Evolutionary conservation across 2,888 invertebrate species (phyloP).

Genomic region (Rhimphoctona megacephalus): DNA sequence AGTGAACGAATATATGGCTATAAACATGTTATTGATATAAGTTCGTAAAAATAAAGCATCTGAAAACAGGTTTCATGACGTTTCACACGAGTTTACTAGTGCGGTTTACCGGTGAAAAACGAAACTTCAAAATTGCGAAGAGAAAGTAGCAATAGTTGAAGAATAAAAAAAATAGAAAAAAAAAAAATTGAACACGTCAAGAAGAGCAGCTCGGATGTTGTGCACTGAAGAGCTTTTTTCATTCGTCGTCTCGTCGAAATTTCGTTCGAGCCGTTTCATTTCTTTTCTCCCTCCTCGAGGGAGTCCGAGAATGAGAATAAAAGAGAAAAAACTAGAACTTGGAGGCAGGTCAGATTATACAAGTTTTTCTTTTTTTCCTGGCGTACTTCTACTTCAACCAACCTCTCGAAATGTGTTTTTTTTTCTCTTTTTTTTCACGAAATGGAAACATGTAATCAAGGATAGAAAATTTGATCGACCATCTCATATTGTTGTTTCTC

Average conservation of each 20-base stretch:
- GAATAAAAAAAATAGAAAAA: too few relatives aligned
- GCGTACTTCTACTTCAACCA: conserved; percentile 5
- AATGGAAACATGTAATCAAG: conserved; percentile 2
- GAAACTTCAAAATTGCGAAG: conserved; percentile 2
- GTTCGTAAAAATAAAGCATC: not conserved
- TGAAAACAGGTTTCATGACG: not conserved
- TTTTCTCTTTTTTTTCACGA: not conserved
- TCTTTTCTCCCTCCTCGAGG: not conserved
- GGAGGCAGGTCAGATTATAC: conserved; percentile 1
- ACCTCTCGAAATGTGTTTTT: conserved; percentile 1
- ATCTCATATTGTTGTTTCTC: not conserved
- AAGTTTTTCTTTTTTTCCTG: conserved; percentile 25
- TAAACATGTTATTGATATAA: not conserved
- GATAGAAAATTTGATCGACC: not conserved
- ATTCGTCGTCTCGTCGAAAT: conserved; percentile 26
- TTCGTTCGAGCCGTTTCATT: conserved; percentile 21
- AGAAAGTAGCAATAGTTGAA: not conserved
- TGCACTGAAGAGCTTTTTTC: conserved; percentile 22
- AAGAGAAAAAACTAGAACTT: not conserved
- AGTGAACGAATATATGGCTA: not conserved
- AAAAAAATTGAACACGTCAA: not conserved
- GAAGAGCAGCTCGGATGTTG: conserved; percentile 14
- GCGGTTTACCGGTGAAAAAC: conserved; percentile 22
- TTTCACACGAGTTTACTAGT: not conserved
- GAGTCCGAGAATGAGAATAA: conserved; percentile 1